Conservation (phyloP, 2,888 invertebrate genomes). For the Gortyna flavago region DNA sequence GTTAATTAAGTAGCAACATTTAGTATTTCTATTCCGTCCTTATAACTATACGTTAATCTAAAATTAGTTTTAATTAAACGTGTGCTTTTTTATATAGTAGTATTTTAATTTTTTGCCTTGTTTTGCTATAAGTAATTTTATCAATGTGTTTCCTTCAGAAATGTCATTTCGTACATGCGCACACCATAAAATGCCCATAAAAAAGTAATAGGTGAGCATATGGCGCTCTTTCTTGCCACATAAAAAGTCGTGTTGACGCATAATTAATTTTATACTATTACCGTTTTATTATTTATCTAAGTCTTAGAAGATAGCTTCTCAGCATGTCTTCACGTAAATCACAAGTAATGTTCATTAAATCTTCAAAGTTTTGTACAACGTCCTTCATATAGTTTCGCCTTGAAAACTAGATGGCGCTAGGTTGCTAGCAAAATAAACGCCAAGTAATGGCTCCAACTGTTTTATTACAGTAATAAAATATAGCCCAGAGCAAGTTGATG, state of each 20-base stretch:
- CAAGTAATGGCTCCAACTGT: conserved; percentile 45
- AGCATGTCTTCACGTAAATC: conserved; percentile 53
- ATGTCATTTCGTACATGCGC: conserved; percentile 41
- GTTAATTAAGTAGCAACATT: conserved; percentile 45
- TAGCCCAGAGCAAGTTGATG: conserved; percentile 51
- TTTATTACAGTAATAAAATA: conserved; percentile 63
- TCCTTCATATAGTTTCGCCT: conserved; percentile 47
- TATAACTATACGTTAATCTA: not conserved
- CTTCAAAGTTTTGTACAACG: conserved; percentile 50
- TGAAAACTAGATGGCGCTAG: conserved; percentile 63
- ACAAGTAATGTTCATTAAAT: conserved; percentile 53
- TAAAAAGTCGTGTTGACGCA: conserved; percentile 57
- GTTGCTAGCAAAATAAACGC: conserved; percentile 34
- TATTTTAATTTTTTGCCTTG: conserved; percentile 26
- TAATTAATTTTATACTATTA: conserved; percentile 54
- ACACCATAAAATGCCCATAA: conserved; percentile 52
- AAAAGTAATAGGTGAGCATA: conserved; percentile 58
- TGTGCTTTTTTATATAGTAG: not conserved
- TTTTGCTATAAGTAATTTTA: conserved; percentile 10
- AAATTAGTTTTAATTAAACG: conserved; percentile 1
- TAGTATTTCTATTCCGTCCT: not conserved
- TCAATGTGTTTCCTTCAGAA: conserved; percentile 27
- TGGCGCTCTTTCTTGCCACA: conserved; percentile 42
- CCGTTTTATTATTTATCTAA: conserved; percentile 58
- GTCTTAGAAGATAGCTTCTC: conserved; percentile 39